Percentiles rank a stretch among this genome's conserved stretches.
Evolutionary conservation across 2,113 vertebrate genomes (phyloP).

Genomic region (Pongo abelii): DNA sequence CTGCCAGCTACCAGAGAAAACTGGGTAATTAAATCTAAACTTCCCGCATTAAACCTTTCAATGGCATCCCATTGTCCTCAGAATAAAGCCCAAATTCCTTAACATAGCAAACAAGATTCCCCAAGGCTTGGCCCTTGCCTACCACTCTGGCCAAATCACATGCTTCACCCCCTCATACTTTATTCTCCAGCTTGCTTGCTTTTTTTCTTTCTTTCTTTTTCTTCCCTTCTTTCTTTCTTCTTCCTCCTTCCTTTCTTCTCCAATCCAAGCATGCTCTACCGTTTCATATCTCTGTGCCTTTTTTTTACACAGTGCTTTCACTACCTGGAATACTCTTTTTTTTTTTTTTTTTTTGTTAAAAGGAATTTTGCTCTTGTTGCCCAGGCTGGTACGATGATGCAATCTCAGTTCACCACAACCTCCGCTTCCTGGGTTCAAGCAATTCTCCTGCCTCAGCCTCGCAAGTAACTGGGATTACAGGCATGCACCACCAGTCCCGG

Average conservation of each 20-base stretch:
- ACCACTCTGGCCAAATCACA: not conserved
- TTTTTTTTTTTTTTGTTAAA: no score
- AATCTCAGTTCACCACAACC: rapidly evolving
- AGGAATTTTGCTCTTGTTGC: no score
- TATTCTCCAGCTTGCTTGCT: not conserved
- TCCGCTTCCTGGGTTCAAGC: no score
- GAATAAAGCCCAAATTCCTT: not conserved
- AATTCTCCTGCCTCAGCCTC: no score
- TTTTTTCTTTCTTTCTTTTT: rapidly evolving
- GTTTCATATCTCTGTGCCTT: not conserved
- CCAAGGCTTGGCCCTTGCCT: not conserved
- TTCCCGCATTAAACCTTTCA: not conserved
- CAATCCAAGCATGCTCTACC: not conserved
- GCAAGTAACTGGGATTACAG: no score
- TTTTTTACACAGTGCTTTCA: not conserved
- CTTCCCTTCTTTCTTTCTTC: not conserved
- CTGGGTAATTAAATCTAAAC: not conserved
- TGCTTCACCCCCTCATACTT: not conserved
- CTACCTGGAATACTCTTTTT: not conserved
- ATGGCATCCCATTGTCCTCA: not conserved
- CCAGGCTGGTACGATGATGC: no score
- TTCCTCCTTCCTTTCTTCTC: not conserved
- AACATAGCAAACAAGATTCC: not conserved
- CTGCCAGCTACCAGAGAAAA: not conserved
- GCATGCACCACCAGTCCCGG: no score